Base-by-base conservation (phyloP, 2,113 vertebrate species). In the Brachypodius melanocephalos region DNA sequence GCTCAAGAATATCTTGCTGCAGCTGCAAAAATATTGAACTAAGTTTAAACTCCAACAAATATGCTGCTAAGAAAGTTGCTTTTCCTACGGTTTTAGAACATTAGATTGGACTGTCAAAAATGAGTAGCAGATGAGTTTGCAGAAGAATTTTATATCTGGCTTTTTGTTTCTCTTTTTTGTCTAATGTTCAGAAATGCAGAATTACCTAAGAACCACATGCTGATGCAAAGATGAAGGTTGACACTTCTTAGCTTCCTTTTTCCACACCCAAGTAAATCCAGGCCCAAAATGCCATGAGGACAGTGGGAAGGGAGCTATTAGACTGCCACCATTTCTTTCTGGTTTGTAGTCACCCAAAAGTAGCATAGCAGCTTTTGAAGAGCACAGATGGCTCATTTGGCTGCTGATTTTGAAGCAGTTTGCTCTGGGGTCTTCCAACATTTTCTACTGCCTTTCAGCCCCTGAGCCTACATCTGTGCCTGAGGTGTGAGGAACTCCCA, bases 21-120 rank as follows among this genome's bases (percentile, higher is more conserved):
- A 36, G 29, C 42, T 82, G 54, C 58, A 91, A 73, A 88, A 93
- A 94, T 73, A 83, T 10, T 73, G 71, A 88, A 85, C 36, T 28
- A 82, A 85, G 7, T 81, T 87, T 87, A 74, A 90, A 69, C 31
- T 59, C 71, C n/a, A 78, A 24, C 8, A 81, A 72, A 42, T 32
- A 12, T n/a, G 13, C 43, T 94, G 52, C 28, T 72, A 59, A 86
- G 52, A 57, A 93, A 68, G 31, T 25, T 75, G 43, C 22, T 40
- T 87, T 80, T 78, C 68, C 21, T 61, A 4, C 81, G 28, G 91
- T 63, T 72, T 71, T 72, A 61, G 32, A 84, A 42, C 20, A 49
- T 42, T 42, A 55, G 34, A 32, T 17, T 67, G 10, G 13, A 49
- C 31, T 79, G 28, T 46, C 31, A 82, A 48, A 82, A 86, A 81